A percentile compares a stretch with the other conserved stretches of the same genome.
Conservation (phyloP, 2,888 invertebrate genomes). For the Nephrocerus scutellatus region DNA sequence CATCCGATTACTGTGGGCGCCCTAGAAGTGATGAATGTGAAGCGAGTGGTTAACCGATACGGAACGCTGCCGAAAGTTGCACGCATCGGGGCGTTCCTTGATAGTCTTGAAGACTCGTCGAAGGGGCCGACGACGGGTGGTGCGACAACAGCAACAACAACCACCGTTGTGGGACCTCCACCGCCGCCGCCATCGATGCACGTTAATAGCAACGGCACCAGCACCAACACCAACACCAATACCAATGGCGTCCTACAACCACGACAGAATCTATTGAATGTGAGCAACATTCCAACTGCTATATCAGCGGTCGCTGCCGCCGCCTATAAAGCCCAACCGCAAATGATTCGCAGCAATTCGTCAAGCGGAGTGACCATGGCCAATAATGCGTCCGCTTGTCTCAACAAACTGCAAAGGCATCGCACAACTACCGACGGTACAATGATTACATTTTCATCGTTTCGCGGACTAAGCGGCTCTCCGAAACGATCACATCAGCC, state of each 20-base stretch:
- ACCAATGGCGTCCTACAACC: conserved; percentile 1
- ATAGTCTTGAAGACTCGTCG: conserved; percentile 75
- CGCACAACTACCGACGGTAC: conserved; percentile 51
- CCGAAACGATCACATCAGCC: conserved; percentile 67
- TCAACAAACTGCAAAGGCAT: conserved; percentile 52
- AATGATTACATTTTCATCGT: conserved; percentile 48
- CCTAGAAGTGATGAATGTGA: conserved; percentile 91
- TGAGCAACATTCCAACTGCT: conserved; percentile 51
- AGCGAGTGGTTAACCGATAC: conserved; percentile 88
- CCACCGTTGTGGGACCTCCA: too few species aligned
- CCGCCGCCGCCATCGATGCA: neutral
- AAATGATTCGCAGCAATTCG: conserved; percentile 86
- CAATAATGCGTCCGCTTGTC: conserved; percentile 56
- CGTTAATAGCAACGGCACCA: conserved; percentile 17
- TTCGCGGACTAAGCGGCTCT: conserved; percentile 59
- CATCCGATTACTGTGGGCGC: conserved; percentile 77
- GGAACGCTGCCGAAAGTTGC: conserved; percentile 96
- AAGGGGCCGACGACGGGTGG: conserved; percentile 15
- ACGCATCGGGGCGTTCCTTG: conserved; percentile 91
- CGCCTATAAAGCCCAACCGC: conserved; percentile 56
- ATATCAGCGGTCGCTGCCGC: conserved; percentile 25
- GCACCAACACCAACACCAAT: conserved; percentile 27
- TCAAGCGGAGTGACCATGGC: conserved; percentile 72
- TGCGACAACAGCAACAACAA: neutral
- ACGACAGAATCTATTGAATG: conserved; percentile 24